phyloP scores from a whole-genome alignment of 2,888 invertebrate species.

The Lasioglossum figueresi region DNA sequence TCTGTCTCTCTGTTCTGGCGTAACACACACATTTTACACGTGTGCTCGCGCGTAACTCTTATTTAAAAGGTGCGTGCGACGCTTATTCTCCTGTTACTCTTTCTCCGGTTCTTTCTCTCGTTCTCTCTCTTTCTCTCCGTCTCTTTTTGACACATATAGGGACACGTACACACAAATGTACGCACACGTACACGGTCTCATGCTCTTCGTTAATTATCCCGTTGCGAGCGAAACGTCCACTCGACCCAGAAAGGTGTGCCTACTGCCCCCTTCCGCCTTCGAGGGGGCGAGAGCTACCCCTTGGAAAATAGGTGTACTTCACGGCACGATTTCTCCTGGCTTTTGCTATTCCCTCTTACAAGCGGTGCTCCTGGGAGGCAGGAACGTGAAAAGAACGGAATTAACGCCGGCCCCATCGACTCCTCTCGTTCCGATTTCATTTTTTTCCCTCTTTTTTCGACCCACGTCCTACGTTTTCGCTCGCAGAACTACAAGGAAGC shows the following conservation, averaged over 20 bases:
- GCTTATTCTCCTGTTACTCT: slow-evolving; percentile 13
- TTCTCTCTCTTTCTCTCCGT: background rate
- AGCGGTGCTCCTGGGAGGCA: slow-evolving; percentile 37
- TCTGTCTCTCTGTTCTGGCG: too few species aligned
- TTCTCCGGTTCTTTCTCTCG: background rate
- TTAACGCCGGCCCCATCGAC: slow-evolving; percentile 44
- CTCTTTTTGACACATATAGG: background rate
- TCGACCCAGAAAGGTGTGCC: slow-evolving; percentile 55
- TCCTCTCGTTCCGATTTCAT: slow-evolving; percentile 12
- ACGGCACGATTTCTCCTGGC: slow-evolving; percentile 54
- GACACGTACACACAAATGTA: slow-evolving; percentile 12
- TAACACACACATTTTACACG: background rate
- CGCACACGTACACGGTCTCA: slow-evolving; percentile 6
- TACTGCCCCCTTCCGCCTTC: slow-evolving; percentile 27
- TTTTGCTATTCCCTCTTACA: slow-evolving; percentile 42
- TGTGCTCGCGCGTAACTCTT: slow-evolving; percentile 33
- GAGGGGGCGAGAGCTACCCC: slow-evolving; percentile 37
- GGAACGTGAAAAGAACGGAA: slow-evolving; percentile 43
- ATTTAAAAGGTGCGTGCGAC: slow-evolving; percentile 50
- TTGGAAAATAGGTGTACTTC: slow-evolving; percentile 57
- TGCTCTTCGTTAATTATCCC: slow-evolving; percentile 56
- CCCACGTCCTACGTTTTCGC: background rate
- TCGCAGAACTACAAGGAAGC: background rate
- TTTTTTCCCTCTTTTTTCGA: background rate
- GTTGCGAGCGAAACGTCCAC: slow-evolving; percentile 57